Evolutionary conservation across 2,113 vertebrate genomes (phyloP), one percentile per base, ranked within the genome.

Genomic region (Myotis yumanensis): DNA sequence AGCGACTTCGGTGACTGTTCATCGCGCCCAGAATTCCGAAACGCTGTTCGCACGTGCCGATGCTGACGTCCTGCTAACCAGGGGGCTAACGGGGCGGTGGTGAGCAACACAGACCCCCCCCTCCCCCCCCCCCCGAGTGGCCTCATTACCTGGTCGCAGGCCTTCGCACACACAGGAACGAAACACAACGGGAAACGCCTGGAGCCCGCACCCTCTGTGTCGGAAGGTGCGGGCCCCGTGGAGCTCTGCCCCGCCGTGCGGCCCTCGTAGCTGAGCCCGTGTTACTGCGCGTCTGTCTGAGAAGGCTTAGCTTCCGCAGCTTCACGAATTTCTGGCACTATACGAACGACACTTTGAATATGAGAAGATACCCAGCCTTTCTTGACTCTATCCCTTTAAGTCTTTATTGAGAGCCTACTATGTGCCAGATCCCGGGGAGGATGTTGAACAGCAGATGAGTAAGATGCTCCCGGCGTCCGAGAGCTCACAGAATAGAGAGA

Each of bases 361-460:
- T 20, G 40, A 68, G 52, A 84, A 83, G n/a, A 83, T 52, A 46
- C 9, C 77, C 72, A n/a, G 18, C 23, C 11, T 92, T 79, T 28
- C 25, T 69, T 35, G 54, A 59, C 43, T 90, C 11, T 57, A 3
- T 79, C 54, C 86, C 40, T 52, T 76, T 82, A 7, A 90, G 59
- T 90, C 35, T 51, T 91, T 84, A 57, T 40, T 85, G 72, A 91
- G 48, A 76, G 43, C 64, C 72, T 95, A 35, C 62, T 77, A 5
- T 71, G 16, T 87, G 57, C 68, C 71, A 66, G 66, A 32, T 84
- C 16, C 88, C 89, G 35, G 48, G 12, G 4, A 62, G 72, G 48
- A 82, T 92, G n/a, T 83, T 59, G 71, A 80, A 68, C 32, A 76
- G 32, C 89, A 66, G 25, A 66, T 46, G 35, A 48, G 2, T 51